These are phyloP conservation scores for Theristicus caerulescens DNA, from an alignment of 2,113 vertebrate genomes.

Conservation along the genomic window DNA sequence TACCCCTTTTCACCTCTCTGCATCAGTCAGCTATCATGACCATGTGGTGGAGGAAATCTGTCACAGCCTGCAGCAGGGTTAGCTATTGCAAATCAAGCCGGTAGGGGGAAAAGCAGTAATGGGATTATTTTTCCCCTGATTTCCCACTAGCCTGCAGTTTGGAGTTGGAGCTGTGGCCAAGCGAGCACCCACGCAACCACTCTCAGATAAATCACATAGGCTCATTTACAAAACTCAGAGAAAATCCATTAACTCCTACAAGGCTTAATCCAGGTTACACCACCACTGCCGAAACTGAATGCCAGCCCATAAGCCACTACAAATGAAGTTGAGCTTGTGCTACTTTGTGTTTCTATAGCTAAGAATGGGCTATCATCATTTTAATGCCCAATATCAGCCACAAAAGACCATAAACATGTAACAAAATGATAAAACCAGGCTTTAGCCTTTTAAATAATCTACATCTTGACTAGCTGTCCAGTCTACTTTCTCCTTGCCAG, in stretches of 20 bases:
- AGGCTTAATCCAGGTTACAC: background rate
- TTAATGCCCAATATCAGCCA: background rate
- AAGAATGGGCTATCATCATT: background rate
- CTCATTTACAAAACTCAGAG: background rate
- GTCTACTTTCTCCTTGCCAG: background rate
- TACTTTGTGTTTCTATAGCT: background rate
- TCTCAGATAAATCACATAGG: background rate
- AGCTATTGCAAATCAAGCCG: background rate
- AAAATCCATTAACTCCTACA: background rate
- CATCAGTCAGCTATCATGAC: background rate
- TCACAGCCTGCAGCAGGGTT: background rate
- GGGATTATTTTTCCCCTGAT: background rate
- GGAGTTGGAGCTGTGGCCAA: background rate
- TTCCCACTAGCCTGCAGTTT: background rate
- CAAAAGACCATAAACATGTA: background rate
- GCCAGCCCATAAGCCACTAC: background rate
- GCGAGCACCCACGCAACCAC: accelerated
- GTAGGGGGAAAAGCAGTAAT: background rate
- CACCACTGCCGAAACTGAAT: background rate
- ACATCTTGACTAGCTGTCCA: background rate
- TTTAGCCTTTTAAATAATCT: slow-evolving; percentile 10
- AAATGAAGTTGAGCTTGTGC: background rate
- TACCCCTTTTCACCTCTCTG: background rate
- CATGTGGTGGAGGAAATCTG: background rate
- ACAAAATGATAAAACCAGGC: background rate